These are phyloP conservation scores for Eupristina koningsbergeri DNA, from an alignment of 1,140 invertebrate genomes.

Conservation along the genomic window DNA sequence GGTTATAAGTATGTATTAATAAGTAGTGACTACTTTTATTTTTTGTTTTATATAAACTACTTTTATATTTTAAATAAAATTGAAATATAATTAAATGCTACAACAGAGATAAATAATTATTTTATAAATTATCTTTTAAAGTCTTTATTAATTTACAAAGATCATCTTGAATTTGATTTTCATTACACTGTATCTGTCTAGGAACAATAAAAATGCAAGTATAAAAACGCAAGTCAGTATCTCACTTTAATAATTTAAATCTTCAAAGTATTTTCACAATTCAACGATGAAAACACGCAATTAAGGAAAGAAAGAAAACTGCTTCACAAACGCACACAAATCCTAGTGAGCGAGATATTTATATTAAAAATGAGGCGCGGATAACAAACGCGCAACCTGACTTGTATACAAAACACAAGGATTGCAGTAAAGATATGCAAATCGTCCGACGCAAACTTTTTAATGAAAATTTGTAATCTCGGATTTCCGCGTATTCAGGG, in stretches of 20 bases:
- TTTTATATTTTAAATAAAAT: too few relatives aligned
- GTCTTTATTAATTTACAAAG: background rate
- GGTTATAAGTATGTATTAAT: too few relatives aligned
- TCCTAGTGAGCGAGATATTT: slow-evolving; percentile 27
- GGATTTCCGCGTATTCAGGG: slow-evolving; percentile 54
- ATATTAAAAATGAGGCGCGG: slow-evolving; percentile 37
- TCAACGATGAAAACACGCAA: slow-evolving; percentile 36
- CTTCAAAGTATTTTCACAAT: slow-evolving; percentile 27
- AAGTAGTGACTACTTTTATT: too few relatives aligned
- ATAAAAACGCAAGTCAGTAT: background rate
- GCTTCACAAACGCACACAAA: slow-evolving; percentile 12
- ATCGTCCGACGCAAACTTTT: slow-evolving; percentile 60
- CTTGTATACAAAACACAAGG: slow-evolving; percentile 33
- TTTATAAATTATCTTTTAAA: too few relatives aligned
- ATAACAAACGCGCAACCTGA: slow-evolving; percentile 3
- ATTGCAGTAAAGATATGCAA: slow-evolving; percentile 57
- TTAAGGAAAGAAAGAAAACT: slow-evolving; percentile 12
- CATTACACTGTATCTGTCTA: background rate
- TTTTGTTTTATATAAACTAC: too few relatives aligned
- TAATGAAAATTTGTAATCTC: slow-evolving; percentile 68
- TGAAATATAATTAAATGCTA: too few relatives aligned
- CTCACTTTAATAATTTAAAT: slow-evolving; percentile 12
- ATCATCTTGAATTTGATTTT: background rate
- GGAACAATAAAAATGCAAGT: background rate
- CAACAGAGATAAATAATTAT: too few relatives aligned